Conservation (phyloP, 2,113 vertebrate species). For the Pachypanchax playfairii region DNA sequence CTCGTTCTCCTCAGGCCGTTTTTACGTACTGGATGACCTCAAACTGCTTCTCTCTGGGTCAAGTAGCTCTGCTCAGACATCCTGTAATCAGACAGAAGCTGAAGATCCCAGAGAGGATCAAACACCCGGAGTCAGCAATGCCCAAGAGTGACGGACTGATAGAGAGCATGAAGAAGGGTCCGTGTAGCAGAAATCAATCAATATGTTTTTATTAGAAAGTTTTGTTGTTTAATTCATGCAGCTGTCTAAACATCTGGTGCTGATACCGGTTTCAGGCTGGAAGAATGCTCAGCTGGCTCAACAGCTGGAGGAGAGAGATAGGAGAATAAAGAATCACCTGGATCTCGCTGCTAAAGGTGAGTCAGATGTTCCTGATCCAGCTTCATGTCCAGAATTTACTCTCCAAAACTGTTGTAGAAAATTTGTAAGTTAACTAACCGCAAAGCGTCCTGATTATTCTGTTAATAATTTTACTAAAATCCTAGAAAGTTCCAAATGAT, state of each 20-base stretch:
- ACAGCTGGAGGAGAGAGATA: slow-evolving; percentile 83
- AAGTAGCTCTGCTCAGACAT: slow-evolving; percentile 83
- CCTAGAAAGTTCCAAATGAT: background rate
- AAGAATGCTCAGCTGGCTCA: slow-evolving; percentile 83
- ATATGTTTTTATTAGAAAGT: background rate
- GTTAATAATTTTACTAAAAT: no score
- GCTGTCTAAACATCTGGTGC: background rate
- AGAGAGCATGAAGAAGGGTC: slow-evolving; percentile 82
- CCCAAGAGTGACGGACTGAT: slow-evolving; percentile 79
- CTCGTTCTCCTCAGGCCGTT: slow-evolving; percentile 78
- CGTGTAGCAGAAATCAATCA: background rate
- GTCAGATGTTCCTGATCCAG: background rate
- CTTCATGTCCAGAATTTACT: background rate
- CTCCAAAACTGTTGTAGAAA: no score
- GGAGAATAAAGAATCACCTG: slow-evolving; percentile 83
- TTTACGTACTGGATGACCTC: slow-evolving; percentile 93
- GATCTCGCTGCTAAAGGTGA: slow-evolving; percentile 85
- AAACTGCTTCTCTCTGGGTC: slow-evolving; percentile 86
- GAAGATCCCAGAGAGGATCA: slow-evolving; percentile 80
- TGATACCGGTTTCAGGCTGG: slow-evolving; percentile 79
- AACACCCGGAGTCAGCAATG: slow-evolving; percentile 67
- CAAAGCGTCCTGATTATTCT: no score
- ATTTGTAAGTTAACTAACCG: no score
- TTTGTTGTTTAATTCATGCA: background rate
- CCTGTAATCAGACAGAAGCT: slow-evolving; percentile 78